Conservation (phyloP, 2,888 invertebrate species). For the Frankliniella intonsa region DNA sequence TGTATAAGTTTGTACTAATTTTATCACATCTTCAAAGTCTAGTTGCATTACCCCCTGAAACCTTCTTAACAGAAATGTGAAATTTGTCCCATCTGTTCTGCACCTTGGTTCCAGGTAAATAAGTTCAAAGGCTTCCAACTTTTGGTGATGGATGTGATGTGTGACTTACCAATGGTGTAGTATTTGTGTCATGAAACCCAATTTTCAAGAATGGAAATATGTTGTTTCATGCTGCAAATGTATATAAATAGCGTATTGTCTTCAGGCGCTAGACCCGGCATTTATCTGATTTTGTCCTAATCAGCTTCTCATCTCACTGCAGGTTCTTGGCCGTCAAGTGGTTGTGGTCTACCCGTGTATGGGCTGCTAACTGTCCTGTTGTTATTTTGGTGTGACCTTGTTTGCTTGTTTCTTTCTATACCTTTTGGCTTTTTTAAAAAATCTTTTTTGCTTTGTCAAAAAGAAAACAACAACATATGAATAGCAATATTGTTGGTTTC, state of each 20-base stretch:
- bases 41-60: too few relatives aligned
- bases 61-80: too few relatives aligned
- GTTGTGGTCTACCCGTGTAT: background rate
- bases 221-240: conserved; percentile 2
- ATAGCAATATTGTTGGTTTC: too few relatives aligned
- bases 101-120: too few relatives aligned
- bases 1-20: too few relatives aligned
- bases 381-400: background rate
- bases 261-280: background rate
- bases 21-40: too few relatives aligned
- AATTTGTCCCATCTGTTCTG: too few relatives aligned
- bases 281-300: background rate
- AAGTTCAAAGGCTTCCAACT: too few relatives aligned
- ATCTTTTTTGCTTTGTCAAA: too few relatives aligned
- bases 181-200: background rate
- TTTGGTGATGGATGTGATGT: background rate
- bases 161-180: background rate
- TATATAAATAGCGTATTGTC: background rate
- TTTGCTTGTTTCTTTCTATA: background rate
- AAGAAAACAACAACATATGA: too few relatives aligned
- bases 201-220: background rate
- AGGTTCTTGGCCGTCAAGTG: background rate
- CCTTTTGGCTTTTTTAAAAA: too few relatives aligned
- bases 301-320: background rate
- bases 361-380: background rate